phyloP scores from a whole-genome alignment of 2,888 invertebrate species.

The Drosophila pseudotakahashii region DNA sequence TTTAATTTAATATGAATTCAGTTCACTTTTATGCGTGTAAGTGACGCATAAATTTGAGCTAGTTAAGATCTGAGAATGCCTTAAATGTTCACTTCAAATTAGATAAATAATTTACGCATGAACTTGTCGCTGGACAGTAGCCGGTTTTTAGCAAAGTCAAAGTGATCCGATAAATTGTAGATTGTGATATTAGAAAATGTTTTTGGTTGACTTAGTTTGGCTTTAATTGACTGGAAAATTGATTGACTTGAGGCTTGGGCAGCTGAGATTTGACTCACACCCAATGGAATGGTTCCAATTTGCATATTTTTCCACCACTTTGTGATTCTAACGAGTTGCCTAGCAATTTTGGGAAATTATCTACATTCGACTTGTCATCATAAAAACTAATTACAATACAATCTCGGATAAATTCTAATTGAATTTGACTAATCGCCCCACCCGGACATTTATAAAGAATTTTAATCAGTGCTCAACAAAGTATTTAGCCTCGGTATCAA shows the following conservation, averaged over 20 bases:
- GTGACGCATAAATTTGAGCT: constrained; percentile 59
- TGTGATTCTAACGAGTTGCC: constrained; percentile 8
- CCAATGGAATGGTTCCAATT: constrained; percentile 45
- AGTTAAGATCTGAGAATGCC: constrained; percentile 61
- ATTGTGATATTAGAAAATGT: constrained; percentile 45
- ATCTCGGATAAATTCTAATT: constrained; percentile 12
- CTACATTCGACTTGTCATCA: constrained; percentile 30
- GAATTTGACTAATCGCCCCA: constrained; percentile 19
- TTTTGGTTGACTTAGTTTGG: constrained; percentile 42
- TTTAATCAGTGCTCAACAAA: not conserved
- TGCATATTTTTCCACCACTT: constrained; percentile 43
- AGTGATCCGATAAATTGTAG: constrained; percentile 39
- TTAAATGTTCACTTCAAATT: constrained; percentile 49
- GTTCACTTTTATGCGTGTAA: constrained; percentile 56
- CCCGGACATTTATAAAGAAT: not conserved
- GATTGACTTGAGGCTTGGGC: constrained; percentile 44
- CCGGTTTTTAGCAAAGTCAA: constrained; percentile 42
- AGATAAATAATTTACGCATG: constrained; percentile 28
- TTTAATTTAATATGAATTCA: constrained; percentile 37
- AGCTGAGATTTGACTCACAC: constrained; percentile 41
- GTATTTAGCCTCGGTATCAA: not conserved
- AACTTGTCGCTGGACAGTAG: constrained; percentile 20
- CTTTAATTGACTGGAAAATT: constrained; percentile 64
- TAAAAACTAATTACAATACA: constrained; percentile 28
- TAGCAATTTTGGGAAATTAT: constrained; percentile 34